A percentile compares a stretch with the other conserved stretches of the same genome.
phyloP scores from a whole-genome alignment of 2,113 vertebrate genomes.

The Microtus pennsylvanicus region DNA sequence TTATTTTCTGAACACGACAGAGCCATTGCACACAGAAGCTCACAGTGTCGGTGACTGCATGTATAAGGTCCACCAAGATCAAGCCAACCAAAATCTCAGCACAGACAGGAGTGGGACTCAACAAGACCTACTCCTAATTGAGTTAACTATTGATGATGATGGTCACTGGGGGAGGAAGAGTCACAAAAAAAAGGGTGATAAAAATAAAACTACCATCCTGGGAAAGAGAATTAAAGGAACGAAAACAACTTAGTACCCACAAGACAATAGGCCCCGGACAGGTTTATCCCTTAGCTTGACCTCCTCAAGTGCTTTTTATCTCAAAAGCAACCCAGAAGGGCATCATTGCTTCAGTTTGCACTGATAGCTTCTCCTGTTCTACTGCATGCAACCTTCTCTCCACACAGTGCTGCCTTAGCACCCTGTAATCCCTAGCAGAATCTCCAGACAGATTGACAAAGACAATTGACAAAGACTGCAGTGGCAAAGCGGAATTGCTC shows the following conservation, averaged over 20 bases:
- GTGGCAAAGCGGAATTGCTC: background rate
- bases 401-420: background rate
- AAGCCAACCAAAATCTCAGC: background rate
- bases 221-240: background rate
- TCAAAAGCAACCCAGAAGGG: background rate
- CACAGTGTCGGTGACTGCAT: background rate
- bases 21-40: background rate
- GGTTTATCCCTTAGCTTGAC: background rate
- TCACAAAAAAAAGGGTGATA: background rate
- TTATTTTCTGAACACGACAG: background rate
- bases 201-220: background rate
- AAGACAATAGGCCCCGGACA: background rate
- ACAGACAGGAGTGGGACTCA: background rate
- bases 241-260: background rate
- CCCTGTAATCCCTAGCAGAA: background rate
- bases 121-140: background rate
- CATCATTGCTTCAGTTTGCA: background rate
- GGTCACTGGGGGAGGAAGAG: background rate
- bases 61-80: background rate
- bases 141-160: background rate
- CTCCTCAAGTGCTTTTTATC: background rate
- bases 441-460: slow-evolving; percentile 16
- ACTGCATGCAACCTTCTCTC: background rate
- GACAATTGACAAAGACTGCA: background rate
- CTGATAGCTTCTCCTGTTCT: background rate